These are phyloP conservation scores for Aromia moschata DNA, from an alignment of 2,888 invertebrate species.

Conservation along the genomic window DNA sequence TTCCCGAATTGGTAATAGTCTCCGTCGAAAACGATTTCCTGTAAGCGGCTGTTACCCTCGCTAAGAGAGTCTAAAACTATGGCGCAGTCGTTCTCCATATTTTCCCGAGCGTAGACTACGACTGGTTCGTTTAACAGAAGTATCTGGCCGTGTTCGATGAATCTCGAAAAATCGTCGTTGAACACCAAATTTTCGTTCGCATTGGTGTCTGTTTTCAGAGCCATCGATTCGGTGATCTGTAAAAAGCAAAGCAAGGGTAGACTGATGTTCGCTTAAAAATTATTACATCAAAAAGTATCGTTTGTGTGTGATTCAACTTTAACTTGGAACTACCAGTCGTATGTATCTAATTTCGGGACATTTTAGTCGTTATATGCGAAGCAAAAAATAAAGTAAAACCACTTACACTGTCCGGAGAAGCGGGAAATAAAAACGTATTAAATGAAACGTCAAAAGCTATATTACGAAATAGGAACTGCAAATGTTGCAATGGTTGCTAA, in stretches of 20 bases:
- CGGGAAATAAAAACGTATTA: slow-evolving; percentile 5
- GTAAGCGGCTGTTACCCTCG: slow-evolving; percentile 19
- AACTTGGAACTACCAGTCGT: background rate
- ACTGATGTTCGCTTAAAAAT: slow-evolving; percentile 18
- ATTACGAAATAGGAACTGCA: slow-evolving; percentile 8
- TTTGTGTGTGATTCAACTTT: background rate
- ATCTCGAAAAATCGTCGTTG: slow-evolving; percentile 23
- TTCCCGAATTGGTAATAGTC: slow-evolving; percentile 28
- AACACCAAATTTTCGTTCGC: slow-evolving; percentile 24
- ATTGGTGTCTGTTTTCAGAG: slow-evolving; percentile 26
- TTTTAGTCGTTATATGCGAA: background rate
- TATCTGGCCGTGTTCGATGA: slow-evolving; percentile 30
- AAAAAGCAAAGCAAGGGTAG: slow-evolving; percentile 33
- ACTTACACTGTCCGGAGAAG: slow-evolving; percentile 10
- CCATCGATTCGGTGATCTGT: slow-evolving; percentile 29
- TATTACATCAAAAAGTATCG: background rate
- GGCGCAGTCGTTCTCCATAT: slow-evolving; percentile 22
- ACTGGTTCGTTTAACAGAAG: slow-evolving; percentile 27
- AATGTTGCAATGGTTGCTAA: slow-evolving; percentile 8
- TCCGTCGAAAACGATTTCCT: slow-evolving; percentile 27
- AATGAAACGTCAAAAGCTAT: slow-evolving; percentile 19
- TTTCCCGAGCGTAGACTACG: slow-evolving; percentile 25
- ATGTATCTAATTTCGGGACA: background rate
- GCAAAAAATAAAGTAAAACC: background rate
- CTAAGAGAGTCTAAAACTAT: slow-evolving; percentile 26